Conservation (phyloP, 2,888 invertebrate genomes). For the Malacosoma neustria region DNA sequence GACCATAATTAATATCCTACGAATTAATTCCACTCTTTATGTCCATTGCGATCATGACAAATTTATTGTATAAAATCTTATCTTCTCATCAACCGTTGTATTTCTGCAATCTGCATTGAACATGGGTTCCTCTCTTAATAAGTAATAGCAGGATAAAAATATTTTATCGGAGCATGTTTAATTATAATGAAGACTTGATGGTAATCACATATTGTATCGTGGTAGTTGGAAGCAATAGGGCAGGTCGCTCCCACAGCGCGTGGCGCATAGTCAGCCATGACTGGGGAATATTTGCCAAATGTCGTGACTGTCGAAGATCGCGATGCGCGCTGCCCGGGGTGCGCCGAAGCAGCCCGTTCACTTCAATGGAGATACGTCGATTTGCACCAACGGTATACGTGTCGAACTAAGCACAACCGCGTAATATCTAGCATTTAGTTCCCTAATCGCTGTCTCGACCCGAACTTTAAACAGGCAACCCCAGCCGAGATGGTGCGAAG, state of each 20-base stretch:
- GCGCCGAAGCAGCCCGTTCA: constrained; percentile 44
- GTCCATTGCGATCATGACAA: constrained; percentile 5
- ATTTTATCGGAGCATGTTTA: too few species aligned
- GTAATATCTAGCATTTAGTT: constrained; percentile 43
- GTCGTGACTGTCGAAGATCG: constrained; percentile 72
- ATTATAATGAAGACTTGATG: neutral
- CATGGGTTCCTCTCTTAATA: too few species aligned
- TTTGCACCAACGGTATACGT: constrained; percentile 65
- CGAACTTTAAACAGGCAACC: constrained; percentile 24
- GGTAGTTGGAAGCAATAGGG: constrained; percentile 67
- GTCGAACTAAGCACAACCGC: constrained; percentile 40
- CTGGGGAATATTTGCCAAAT: constrained; percentile 68
- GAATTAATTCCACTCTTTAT: constrained; percentile 4
- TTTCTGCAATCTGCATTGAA: too few species aligned
- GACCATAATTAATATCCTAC: constrained; percentile 20
- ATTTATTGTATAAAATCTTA: neutral
- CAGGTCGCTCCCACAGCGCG: constrained; percentile 62
- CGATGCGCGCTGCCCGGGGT: constrained; percentile 68
- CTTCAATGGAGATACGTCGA: constrained; percentile 64
- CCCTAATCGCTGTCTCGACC: constrained; percentile 25
- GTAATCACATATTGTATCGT: constrained; percentile 39
- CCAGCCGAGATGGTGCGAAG: constrained; percentile 22
- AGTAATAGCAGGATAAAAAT: too few species aligned
- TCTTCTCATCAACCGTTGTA: neutral
- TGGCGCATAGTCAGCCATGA: constrained; percentile 42